These are phyloP conservation scores for Aporophyla lueneburgensis DNA, from an alignment of 2,888 invertebrate genomes.

Conservation along the genomic window DNA sequence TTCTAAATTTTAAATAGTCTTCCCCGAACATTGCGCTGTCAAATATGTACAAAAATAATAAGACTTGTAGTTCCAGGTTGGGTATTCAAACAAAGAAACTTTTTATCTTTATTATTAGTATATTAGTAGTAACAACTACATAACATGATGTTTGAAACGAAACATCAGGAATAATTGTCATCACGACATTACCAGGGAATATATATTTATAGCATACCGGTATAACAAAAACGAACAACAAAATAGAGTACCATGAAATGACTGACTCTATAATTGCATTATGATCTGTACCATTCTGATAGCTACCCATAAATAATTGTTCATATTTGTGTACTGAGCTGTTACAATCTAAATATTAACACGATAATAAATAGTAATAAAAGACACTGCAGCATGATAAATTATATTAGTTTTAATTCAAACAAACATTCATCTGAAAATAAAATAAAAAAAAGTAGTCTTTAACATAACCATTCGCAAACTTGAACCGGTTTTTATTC, in stretches of 20 bases:
- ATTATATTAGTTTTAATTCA: not conserved
- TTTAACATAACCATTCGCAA: not conserved
- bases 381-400: not conserved
- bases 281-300: not conserved
- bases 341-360: not conserved
- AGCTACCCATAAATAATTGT: not conserved
- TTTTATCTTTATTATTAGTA: too few relatives aligned
- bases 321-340: not conserved
- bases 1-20: too few relatives aligned
- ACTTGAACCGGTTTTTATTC: slow-evolving; percentile 8
- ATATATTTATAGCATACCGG: not conserved
- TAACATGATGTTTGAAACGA: not conserved
- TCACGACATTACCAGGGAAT: not conserved
- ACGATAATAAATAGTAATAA: slow-evolving; percentile 6
- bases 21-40: too few relatives aligned
- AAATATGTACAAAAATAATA: too few relatives aligned
- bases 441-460: not conserved
- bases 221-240: not conserved
- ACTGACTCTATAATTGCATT: too few relatives aligned
- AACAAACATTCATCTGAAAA: not conserved
- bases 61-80: too few relatives aligned
- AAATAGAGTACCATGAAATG: not conserved
- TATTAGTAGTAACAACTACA: too few relatives aligned
- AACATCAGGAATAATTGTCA: not conserved
- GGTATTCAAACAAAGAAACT: too few relatives aligned